Conservation (phyloP, 1,140 invertebrate species). For the Leptoteleia sp. region DNA sequence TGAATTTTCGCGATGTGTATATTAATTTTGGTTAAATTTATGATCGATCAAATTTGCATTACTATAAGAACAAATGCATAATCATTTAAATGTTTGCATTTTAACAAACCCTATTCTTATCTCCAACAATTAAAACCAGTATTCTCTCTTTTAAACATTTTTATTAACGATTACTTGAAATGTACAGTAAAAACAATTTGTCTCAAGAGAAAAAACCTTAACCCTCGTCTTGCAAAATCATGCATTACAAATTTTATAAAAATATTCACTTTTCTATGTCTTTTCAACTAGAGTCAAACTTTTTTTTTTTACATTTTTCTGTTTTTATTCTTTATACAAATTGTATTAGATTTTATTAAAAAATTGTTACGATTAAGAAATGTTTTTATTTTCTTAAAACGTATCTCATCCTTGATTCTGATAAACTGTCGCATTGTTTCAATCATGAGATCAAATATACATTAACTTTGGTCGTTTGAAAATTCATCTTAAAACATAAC, state of each 20-base stretch:
- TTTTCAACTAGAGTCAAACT: constrained; percentile 31
- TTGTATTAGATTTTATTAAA: too few species aligned
- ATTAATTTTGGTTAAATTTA: background rate
- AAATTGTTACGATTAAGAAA: too few species aligned
- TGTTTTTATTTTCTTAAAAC: too few species aligned
- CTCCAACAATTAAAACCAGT: background rate
- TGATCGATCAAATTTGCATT: too few species aligned
- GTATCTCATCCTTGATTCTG: too few species aligned
- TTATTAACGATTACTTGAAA: constrained; percentile 49
- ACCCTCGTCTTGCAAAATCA: constrained; percentile 8
- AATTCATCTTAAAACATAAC: constrained; percentile 16
- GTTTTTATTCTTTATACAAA: background rate
- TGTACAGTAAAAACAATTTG: constrained; percentile 35
- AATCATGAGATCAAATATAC: constrained; percentile 40
- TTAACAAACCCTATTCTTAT: background rate
- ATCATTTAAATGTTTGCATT: too few species aligned
- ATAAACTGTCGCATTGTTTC: too few species aligned
- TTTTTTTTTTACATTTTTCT: background rate
- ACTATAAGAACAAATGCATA: too few species aligned
- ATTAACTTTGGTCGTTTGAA: constrained; percentile 33
- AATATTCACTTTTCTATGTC: constrained; percentile 19
- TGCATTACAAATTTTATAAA: constrained; percentile 46
- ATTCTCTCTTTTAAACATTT: constrained; percentile 24
- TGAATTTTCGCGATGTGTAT: constrained; percentile 7
- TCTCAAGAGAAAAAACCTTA: constrained; percentile 24